Percentiles rank a stretch among this genome's conserved stretches.
Evolutionary conservation across 2,113 vertebrate genomes (phyloP).

Genomic region (Daboia siamensis): DNA sequence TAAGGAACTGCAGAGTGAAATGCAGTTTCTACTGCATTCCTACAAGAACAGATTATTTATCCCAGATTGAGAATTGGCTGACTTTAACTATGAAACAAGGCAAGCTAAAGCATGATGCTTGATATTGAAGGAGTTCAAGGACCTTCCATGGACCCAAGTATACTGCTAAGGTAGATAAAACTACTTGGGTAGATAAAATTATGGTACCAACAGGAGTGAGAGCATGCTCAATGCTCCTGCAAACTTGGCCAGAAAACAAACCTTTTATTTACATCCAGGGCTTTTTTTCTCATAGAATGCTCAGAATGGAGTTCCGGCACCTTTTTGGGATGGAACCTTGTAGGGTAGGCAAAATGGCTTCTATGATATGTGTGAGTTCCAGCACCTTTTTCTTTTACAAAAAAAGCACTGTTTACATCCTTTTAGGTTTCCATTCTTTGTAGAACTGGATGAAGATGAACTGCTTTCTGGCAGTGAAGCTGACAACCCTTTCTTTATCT

Average conservation of each 20-base stretch:
- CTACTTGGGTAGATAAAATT: not conserved
- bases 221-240: not conserved
- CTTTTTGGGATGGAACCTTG: no score
- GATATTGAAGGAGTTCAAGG: not conserved
- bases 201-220: not conserved
- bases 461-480: not conserved
- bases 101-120: not conserved
- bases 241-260: not conserved
- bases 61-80: not conserved
- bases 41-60: not conserved
- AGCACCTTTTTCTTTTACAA: no score
- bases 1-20: not conserved
- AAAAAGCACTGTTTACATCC: no score
- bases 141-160: not conserved
- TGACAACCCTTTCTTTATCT: not conserved
- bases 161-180: not conserved
- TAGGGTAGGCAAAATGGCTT: no score
- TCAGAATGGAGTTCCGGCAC: no score
- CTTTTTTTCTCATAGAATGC: no score
- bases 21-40: not conserved
- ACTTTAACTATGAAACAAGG: not conserved
- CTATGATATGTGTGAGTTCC: no score
- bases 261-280: not conserved
- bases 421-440: not conserved
- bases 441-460: not conserved